Base-by-base conservation (phyloP, 2,888 invertebrate genomes). In the Orthosia gothica region DNA sequence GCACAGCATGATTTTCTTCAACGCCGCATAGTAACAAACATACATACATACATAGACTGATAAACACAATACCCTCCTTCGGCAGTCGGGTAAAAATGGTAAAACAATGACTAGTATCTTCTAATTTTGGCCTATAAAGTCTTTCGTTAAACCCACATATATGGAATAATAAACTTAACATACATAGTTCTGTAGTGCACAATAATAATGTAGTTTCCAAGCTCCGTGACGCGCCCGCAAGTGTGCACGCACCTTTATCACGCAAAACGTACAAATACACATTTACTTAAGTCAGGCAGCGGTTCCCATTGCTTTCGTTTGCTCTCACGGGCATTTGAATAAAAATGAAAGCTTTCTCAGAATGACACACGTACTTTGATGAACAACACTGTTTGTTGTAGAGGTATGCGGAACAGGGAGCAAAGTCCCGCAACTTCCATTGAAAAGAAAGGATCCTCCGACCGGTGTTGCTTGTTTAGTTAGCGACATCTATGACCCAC, bases 281-380 rank as follows among this genome's bases (percentile, higher is more conserved):
- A 66, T 83, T 80, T 80, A 71, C 67, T 70, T 79, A 74, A 80
- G 70, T 47, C 58, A 12, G 23, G n/a, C 50, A 23, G 54, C 69
- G 20, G 70, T 86, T 83, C 74, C 69, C 83, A 86, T 69, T 80
- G 55, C 86, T 86, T 71, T 83, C 86, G 23, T 82, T 70, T 45
- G 15, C 71, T 84, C 84, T 80, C 74, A 73, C 81, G 76, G 66
- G 23, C 65, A 86, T 81, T 85, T 76, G 32, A 77, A 77, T 86
- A 71, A 83, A 75, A 86, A 80, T 45, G 71, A 83, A 83, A 86
- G 71, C 73, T 71, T 75, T 80, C 70, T 66, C 54, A 57, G 49
- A 66, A 61, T 57, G 52, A 66, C 61, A 26, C 49, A 23, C 45
- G 45, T 54, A 55, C 52, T 64, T 54, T 57, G 23, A 65, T 68